A percentile compares a stretch with the other conserved stretches of the same genome.
These are phyloP conservation scores for Pseudopipra pipra DNA, from an alignment of 2,113 vertebrate species.

Conservation along the genomic window DNA sequence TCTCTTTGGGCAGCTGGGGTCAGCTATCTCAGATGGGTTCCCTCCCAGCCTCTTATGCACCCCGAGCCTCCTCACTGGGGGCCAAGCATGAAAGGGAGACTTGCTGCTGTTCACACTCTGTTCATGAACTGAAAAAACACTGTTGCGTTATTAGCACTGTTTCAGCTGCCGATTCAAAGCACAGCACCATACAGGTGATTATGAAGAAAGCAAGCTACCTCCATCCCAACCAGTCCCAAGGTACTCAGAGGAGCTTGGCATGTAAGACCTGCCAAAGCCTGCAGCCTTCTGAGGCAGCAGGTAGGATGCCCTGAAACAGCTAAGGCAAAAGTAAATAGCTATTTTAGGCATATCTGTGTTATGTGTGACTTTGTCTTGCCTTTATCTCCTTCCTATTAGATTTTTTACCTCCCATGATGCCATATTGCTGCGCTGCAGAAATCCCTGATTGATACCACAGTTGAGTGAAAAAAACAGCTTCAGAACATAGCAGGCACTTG, in stretches of 20 bases:
- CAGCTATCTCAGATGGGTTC: not conserved
- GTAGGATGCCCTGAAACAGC: not conserved
- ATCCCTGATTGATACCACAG: not conserved
- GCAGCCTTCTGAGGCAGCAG: not conserved
- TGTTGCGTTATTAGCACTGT: not conserved
- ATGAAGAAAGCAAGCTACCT: not conserved
- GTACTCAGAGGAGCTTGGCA: rapidly evolving
- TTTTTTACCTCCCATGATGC: not conserved
- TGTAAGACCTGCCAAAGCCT: not conserved
- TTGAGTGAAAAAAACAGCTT: not conserved
- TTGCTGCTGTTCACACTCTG: not conserved
- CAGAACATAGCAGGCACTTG: not conserved
- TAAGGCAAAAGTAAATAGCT: not conserved
- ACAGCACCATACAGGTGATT: not conserved
- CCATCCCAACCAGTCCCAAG: not conserved
- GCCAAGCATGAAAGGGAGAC: not conserved
- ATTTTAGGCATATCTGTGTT: not conserved
- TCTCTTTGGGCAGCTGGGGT: not conserved
- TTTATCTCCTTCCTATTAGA: not conserved
- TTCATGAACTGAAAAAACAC: rapidly evolving
- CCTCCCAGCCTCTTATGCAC: not conserved
- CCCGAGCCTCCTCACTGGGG: not conserved
- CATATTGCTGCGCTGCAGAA: not conserved
- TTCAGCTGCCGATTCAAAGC: not conserved
- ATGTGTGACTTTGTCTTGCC: not conserved